These are phyloP conservation scores for Caradrina kadenii DNA, from an alignment of 2,888 invertebrate species.

Conservation along the genomic window DNA sequence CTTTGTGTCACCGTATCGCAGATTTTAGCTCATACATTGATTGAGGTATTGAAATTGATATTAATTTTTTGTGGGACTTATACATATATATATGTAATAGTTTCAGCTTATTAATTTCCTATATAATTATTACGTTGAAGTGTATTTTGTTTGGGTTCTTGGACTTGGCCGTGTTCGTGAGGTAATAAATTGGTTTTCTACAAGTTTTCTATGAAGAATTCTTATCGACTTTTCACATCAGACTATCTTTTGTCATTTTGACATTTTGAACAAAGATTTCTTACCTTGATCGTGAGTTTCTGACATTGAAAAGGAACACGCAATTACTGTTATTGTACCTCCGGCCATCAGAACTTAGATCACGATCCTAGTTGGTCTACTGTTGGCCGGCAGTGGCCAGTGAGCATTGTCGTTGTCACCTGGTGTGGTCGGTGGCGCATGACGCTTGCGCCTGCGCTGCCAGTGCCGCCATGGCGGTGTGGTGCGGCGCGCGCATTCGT, in stretches of 20 bases:
- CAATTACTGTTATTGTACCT: constrained; percentile 36
- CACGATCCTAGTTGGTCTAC: constrained; percentile 48
- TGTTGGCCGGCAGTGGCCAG: constrained; percentile 37
- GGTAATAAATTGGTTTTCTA: background rate
- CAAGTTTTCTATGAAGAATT: background rate
- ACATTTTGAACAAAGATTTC: constrained; percentile 14
- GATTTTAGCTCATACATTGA: constrained; percentile 8
- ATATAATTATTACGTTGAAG: background rate
- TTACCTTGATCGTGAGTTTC: constrained; percentile 14
- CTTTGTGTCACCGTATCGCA: constrained; percentile 36
- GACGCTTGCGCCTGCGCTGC: constrained; percentile 71
- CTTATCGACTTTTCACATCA: background rate
- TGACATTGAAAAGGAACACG: constrained; percentile 27
- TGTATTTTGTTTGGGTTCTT: background rate
- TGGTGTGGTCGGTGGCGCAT: constrained; percentile 67
- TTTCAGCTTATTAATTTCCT: constrained; percentile 2
- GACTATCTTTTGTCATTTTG: constrained; percentile 10
- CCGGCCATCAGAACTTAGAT: constrained; percentile 33
- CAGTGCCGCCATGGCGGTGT: constrained; percentile 89
- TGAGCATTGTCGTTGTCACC: constrained; percentile 60
- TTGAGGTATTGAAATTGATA: constrained; percentile 37
- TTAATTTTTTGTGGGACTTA: constrained; percentile 24
- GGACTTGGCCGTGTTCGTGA: background rate
- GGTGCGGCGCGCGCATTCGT: constrained; percentile 89
- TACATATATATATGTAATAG: constrained; percentile 4